Base-by-base conservation (phyloP, 2,888 invertebrate species). In the Carterocephalus palaemon region DNA sequence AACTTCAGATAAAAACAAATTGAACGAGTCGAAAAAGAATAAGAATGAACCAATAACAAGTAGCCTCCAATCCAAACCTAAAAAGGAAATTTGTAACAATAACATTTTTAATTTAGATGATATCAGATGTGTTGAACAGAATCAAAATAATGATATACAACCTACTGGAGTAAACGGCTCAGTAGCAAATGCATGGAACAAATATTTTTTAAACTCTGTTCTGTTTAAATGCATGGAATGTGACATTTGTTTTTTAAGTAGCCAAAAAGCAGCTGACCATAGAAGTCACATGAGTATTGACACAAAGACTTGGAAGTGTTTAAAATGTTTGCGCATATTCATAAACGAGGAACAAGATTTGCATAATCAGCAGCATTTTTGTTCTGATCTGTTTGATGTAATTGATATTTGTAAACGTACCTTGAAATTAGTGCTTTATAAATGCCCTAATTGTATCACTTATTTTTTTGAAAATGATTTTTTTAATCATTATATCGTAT, bases 191-290 rank as follows among this genome's bases (percentile, higher is more conserved):
- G 1, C 51, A n/a, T 10, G 16, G 9, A 12, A 19, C n/a, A 29
- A 33, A 31, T 40, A 54, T 48, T 59, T 65, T 9, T 56, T 67
- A 29, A 66, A 75, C 56, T 67, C 65, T 17, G 57, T 64, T 38
- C 37, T 81, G 22, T 81, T 68, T 51, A 70, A 72, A 64, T 82
- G 82, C 52, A 48, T 51, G 41, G 66, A 70, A 57, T 82, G 82
- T 59, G 64, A 74, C 47, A 56, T 78, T 28, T 63, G 67, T 50
- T 82, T 82, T 60, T 51, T 81, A 61, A 46, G 38, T 57, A 40
- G 75, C 75, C 19, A 56, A 48, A 13, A 57, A 66, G 32, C 41
- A 10, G 41, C 32, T 19, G 13, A 24, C 28, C 82, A 82, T 54
- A 46, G 47, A 22, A 54, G 65, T 39, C 82, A 81, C 45, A 61